These are phyloP conservation scores for Pachypanchax playfairii DNA, from an alignment of 2,113 vertebrate species.

Conservation along the genomic window DNA sequence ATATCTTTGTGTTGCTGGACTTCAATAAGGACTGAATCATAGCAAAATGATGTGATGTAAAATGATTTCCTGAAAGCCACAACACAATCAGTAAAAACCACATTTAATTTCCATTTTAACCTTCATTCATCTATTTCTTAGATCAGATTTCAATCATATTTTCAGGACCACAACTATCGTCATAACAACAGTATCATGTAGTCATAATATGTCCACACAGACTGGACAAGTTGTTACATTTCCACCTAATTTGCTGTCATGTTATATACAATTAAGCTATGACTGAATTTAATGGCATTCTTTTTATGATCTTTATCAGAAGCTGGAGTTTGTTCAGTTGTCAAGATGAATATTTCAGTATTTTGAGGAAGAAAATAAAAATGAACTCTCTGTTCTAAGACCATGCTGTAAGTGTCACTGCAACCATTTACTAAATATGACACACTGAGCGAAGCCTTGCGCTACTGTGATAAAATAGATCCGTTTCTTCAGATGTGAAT, in stretches of 20 bases:
- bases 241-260: slow-evolving; percentile 12
- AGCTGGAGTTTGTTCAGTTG: slow-evolving; percentile 7
- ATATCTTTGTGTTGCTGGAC: neutral
- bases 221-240: neutral
- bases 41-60: neutral
- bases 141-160: neutral
- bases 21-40: neutral
- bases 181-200: no score
- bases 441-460: neutral
- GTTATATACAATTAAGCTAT: neutral
- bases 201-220: no score
- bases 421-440: slow-evolving; percentile 1
- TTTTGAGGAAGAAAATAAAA: neutral
- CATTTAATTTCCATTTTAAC: neutral
- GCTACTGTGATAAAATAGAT: neutral
- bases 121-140: neutral
- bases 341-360: neutral
- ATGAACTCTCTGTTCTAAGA: neutral
- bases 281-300: neutral
- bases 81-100: neutral
- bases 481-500: neutral
- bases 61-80: neutral
- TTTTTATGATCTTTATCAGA: neutral
- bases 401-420: neutral
- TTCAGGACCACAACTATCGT: no score